A percentile compares a stretch with the other conserved stretches of the same genome.
These are phyloP conservation scores for Nephrotoma flavescens DNA, from an alignment of 2,888 invertebrate species.

Conservation along the genomic window DNA sequence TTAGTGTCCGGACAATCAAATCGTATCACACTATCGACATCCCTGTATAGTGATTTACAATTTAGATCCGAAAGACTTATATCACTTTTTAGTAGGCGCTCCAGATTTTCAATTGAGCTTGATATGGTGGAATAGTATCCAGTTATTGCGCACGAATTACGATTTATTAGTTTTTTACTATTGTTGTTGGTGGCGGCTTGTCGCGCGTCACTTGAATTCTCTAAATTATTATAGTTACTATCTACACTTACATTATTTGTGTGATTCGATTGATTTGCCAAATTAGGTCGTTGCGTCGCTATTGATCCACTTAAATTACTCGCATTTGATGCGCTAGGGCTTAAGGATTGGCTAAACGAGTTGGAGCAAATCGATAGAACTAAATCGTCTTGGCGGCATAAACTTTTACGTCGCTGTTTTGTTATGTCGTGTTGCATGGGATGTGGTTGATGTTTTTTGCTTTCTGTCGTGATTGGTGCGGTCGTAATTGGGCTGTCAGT, in stretches of 20 bases:
- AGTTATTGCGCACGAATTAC: conserved; percentile 17
- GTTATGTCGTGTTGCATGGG: neutral
- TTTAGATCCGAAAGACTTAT: conserved; percentile 24
- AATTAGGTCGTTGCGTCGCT: neutral
- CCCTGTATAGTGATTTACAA: neutral
- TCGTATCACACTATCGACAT: neutral
- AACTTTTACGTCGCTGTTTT: conserved; percentile 23
- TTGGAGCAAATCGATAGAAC: conserved; percentile 28
- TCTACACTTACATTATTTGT: neutral
- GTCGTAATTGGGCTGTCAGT: neutral
- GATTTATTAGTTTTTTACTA: neutral
- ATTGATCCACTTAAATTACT: conserved; percentile 1
- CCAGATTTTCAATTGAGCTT: conserved; percentile 31
- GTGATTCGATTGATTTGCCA: neutral
- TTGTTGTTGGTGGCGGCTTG: neutral
- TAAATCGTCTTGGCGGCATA: conserved; percentile 31
- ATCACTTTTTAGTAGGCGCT: conserved; percentile 30
- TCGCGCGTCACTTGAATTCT: neutral
- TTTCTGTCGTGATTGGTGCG: neutral
- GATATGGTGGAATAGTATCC: conserved; percentile 19
- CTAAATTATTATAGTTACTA: neutral
- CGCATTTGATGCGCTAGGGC: neutral
- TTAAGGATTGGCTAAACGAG: neutral
- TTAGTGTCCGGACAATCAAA: neutral
- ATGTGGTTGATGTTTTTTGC: neutral